phyloP scores from a whole-genome alignment of 2,888 invertebrate species.

The Tryphoninae sp. region DNA sequence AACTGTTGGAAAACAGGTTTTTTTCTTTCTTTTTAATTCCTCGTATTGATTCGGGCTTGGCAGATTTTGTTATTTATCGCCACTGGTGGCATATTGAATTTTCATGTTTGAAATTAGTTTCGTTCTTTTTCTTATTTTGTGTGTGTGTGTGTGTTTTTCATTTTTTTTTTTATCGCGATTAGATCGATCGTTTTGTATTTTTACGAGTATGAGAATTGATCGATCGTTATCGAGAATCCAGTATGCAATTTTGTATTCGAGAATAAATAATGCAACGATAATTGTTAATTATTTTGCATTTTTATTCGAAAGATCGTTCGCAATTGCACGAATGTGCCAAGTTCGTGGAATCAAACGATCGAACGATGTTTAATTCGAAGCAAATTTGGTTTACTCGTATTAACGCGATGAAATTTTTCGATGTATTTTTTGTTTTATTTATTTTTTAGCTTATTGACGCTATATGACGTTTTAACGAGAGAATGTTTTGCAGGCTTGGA shows the following conservation, averaged over 20 bases:
- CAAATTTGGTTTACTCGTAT: conserved; percentile 41
- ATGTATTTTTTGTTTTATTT: too few relatives aligned
- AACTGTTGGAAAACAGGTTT: conserved; percentile 62
- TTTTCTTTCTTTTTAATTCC: conserved; percentile 2
- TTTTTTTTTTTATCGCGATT: not conserved
- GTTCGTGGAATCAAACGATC: too few relatives aligned
- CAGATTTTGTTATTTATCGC: not conserved
- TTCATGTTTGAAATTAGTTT: conserved; percentile 15
- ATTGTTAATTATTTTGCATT: conserved; percentile 22
- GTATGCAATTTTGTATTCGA: too few relatives aligned
- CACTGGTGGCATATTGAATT: not conserved
- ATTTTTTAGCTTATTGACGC: too few relatives aligned
- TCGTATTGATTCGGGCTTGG: not conserved
- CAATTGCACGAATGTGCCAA: too few relatives aligned
- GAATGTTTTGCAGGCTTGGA: conserved; percentile 85
- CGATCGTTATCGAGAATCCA: too few relatives aligned
- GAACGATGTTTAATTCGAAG: not conserved
- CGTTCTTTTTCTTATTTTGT: conserved; percentile 7
- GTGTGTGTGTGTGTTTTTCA: not conserved
- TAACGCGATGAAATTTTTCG: not conserved
- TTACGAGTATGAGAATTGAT: not conserved
- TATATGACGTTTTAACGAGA: not conserved
- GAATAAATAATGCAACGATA: too few relatives aligned
- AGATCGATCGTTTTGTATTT: conserved; percentile 1
- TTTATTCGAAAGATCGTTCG: not conserved